These are phyloP conservation scores for Arctocebus calabarensis DNA, from an alignment of 2,797 vertebrate species.

Conservation along the genomic window DNA sequence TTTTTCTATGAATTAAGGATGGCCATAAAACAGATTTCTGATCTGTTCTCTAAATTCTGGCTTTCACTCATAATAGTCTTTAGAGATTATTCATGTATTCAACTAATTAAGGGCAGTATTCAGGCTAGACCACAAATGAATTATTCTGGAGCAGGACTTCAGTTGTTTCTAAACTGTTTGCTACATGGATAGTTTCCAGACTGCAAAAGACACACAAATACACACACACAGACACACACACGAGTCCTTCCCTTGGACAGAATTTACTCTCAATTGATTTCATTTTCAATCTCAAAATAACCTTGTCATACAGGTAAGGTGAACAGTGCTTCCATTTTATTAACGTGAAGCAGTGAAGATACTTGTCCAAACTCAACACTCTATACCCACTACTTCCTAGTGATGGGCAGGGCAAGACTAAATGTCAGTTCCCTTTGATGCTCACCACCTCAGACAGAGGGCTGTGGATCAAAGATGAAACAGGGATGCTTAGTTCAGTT, in stretches of 20 bases:
- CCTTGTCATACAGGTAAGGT: background rate
- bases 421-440: background rate
- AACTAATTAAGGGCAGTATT: background rate
- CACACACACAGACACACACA: background rate
- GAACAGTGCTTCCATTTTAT: slow-evolving; percentile 4
- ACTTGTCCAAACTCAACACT: background rate
- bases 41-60: slow-evolving; percentile 1
- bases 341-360: background rate
- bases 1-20: background rate
- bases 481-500: background rate
- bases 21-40: background rate
- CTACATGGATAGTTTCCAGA: background rate
- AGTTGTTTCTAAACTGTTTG: slow-evolving; percentile 46
- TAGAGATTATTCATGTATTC: background rate
- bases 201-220: background rate
- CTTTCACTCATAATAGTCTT: background rate
- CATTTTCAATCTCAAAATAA: slow-evolving; percentile 34
- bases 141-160: slow-evolving; percentile 47
- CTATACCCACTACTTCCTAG: background rate
- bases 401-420: background rate
- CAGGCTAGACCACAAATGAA: background rate
- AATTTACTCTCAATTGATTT: background rate
- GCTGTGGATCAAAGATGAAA: background rate
- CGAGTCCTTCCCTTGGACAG: background rate
- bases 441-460: background rate